Evolutionary conservation across 1,140 invertebrate species (phyloP).

Genomic region (Pseudomyrmex pallidus): DNA sequence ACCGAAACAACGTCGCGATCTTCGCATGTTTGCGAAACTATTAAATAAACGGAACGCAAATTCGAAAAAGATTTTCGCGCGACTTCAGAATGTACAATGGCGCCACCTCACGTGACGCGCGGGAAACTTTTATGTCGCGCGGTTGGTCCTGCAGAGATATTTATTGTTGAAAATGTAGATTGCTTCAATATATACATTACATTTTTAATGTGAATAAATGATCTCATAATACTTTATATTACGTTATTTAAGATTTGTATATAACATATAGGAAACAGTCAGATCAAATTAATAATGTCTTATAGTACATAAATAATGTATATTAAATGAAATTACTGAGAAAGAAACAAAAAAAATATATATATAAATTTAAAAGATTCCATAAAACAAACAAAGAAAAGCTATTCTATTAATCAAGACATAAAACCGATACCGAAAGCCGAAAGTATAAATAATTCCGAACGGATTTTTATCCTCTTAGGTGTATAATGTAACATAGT

Average conservation of each 20-base stretch:
- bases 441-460: slow-evolving; percentile 29
- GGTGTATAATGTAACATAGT: neutral
- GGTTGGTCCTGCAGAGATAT: slow-evolving; percentile 36
- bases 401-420: neutral
- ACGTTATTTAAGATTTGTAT: no score
- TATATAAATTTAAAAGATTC: neutral
- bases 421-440: neutral
- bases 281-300: no score
- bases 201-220: neutral
- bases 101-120: neutral
- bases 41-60: neutral
- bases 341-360: no score
- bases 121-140: no score
- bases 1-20: neutral
- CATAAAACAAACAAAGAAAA: no score
- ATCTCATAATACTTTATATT: no score
- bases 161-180: neutral
- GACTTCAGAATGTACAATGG: neutral
- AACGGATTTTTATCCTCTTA: slow-evolving; percentile 18
- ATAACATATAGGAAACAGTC: no score
- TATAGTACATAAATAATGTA: no score
- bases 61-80: slow-evolving; percentile 57
- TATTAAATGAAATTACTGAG: no score
- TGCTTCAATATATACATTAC: neutral
- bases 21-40: slow-evolving; percentile 48